A percentile compares a stretch with the other conserved stretches of the same genome.
Evolutionary conservation across 2,888 invertebrate species (phyloP).

Genomic region (Patella pellucida): DNA sequence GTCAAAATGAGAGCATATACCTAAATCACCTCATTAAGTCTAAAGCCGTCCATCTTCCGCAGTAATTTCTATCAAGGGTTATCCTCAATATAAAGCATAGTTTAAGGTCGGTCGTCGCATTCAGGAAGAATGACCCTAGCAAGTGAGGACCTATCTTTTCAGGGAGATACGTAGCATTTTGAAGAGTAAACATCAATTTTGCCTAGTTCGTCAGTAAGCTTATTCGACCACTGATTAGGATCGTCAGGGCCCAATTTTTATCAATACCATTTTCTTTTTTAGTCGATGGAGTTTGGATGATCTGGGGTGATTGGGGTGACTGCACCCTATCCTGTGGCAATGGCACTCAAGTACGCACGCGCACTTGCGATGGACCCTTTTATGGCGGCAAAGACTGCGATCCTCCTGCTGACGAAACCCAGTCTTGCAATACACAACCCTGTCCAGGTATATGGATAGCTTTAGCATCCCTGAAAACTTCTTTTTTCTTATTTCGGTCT

Average conservation of each 20-base stretch:
- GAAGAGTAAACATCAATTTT: too few relatives aligned
- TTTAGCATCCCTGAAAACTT: neutral
- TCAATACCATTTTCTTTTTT: slow-evolving; percentile 14
- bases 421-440: slow-evolving; percentile 49
- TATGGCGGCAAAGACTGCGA: slow-evolving; percentile 50
- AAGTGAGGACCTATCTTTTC: too few relatives aligned
- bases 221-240: too few relatives aligned
- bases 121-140: too few relatives aligned
- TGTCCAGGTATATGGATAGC: slow-evolving; percentile 52
- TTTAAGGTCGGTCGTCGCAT: too few relatives aligned
- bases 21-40: neutral
- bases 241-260: neutral
- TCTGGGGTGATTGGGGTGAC: slow-evolving; percentile 56
- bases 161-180: too few relatives aligned
- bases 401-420: slow-evolving; percentile 42
- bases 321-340: slow-evolving; percentile 60
- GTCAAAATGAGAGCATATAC: neutral
- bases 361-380: slow-evolving; percentile 52
- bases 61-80: neutral
- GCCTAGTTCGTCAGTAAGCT: too few relatives aligned
- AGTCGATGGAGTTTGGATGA: slow-evolving; percentile 53
- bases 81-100: neutral
- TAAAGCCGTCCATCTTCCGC: neutral
- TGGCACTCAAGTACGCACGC: slow-evolving; percentile 49
- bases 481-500: neutral